phyloP scores from a whole-genome alignment of 2,888 invertebrate species.

The Calephelis perditalis region DNA sequence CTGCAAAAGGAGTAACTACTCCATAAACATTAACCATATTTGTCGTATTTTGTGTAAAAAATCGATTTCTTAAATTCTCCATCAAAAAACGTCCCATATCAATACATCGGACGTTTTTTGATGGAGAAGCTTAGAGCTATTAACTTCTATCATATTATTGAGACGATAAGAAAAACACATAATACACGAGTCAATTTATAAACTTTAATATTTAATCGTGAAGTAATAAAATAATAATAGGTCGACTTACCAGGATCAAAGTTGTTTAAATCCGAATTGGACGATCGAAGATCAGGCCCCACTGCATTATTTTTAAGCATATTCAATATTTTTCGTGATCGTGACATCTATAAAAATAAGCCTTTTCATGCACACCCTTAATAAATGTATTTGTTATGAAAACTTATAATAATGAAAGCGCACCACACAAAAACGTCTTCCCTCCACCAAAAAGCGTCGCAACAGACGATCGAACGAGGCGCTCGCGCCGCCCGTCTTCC shows the following conservation, averaged over 20 bases:
- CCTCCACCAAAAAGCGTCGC: constrained; percentile 13
- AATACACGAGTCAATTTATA: too few relatives aligned
- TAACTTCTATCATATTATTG: neutral
- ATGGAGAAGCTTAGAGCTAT: constrained; percentile 5
- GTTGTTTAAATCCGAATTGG: neutral
- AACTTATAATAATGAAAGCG: constrained; percentile 5
- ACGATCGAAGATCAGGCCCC: neutral
- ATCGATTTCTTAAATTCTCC: constrained; percentile 3
- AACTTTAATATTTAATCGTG: neutral
- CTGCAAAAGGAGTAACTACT: neutral
- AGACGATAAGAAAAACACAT: too few relatives aligned
- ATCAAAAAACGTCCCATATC: constrained; percentile 19
- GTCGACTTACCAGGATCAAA: constrained; percentile 16
- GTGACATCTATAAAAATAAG: constrained; percentile 9
- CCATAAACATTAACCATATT: neutral
- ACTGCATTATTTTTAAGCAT: constrained; percentile 16
- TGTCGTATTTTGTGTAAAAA: constrained; percentile 9
- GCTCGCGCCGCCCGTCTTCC: neutral
- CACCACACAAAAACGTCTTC: constrained; percentile 8
- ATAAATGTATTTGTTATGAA: neutral
- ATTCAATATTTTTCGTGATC: constrained; percentile 11
- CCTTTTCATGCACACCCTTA: constrained; percentile 7
- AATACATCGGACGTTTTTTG: too few relatives aligned
- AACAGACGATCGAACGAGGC: constrained; percentile 13
- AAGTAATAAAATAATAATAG: constrained; percentile 16